Conservation (phyloP, 2,113 vertebrate species). For the Pagrus major region DNA sequence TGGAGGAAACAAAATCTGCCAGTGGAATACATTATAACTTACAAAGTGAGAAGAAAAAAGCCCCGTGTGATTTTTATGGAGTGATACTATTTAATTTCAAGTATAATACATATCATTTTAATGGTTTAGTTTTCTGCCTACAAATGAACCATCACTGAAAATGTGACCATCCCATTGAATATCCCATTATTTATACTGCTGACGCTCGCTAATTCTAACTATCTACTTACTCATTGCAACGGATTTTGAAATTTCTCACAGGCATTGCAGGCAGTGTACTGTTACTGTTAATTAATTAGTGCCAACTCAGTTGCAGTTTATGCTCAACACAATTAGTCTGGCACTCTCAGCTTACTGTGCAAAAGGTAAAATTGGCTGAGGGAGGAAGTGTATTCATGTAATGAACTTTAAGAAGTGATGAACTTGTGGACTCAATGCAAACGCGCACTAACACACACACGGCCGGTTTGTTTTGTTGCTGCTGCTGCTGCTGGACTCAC, state of each 20-base stretch:
- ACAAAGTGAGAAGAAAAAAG: background rate
- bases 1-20: background rate
- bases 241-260: slow-evolving; percentile 41
- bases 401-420: slow-evolving; percentile 36
- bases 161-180: background rate
- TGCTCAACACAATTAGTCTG: slow-evolving; percentile 47
- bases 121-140: background rate
- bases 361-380: slow-evolving; percentile 40
- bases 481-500: background rate
- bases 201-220: background rate
- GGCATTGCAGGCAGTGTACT: slow-evolving; percentile 13
- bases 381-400: slow-evolving; percentile 26
- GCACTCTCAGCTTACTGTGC: slow-evolving; percentile 6
- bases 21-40: background rate
- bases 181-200: slow-evolving; percentile 20
- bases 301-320: slow-evolving; percentile 29
- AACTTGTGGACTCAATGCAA: slow-evolving; percentile 4
- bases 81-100: background rate
- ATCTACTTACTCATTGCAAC: slow-evolving; percentile 7
- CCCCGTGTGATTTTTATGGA: background rate
- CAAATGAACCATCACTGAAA: background rate
- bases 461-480: background rate
- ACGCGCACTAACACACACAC: background rate
- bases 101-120: background rate
- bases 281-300: slow-evolving; percentile 44